These are phyloP conservation scores for Caenorhabditis virilis DNA, from an alignment of 2,888 invertebrate genomes.

Conservation along the genomic window DNA sequence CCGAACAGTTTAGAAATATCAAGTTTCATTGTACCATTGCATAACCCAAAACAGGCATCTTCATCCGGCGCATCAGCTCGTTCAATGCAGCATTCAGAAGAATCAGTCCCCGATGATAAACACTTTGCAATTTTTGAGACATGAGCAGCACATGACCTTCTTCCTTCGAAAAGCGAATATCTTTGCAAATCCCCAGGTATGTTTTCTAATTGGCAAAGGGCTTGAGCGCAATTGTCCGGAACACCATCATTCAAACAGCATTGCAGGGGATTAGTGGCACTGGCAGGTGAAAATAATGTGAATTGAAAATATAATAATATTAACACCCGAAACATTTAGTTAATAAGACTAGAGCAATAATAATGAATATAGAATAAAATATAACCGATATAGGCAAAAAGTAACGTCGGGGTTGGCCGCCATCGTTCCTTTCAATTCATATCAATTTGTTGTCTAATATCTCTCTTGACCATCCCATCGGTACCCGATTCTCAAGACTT, in stretches of 20 bases:
- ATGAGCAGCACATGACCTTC: constrained; percentile 43
- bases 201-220: constrained; percentile 53
- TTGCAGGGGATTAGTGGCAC: too few relatives aligned
- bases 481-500: too few relatives aligned
- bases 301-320: too few relatives aligned
- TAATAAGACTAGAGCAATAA: too few relatives aligned
- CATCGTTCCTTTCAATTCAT: too few relatives aligned
- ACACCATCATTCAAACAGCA: constrained; percentile 59
- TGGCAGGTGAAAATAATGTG: too few relatives aligned
- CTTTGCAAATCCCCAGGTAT: constrained; percentile 55
- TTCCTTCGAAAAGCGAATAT: constrained; percentile 48
- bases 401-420: constrained; percentile 1
- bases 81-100: constrained; percentile 52
- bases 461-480: too few relatives aligned
- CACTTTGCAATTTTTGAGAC: constrained; percentile 55
- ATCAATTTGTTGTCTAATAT: too few relatives aligned
- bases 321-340: too few relatives aligned
- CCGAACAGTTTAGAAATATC: not conserved
- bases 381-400: constrained; percentile 2
- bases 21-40: constrained; percentile 42
- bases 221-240: constrained; percentile 47
- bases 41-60: constrained; percentile 57
- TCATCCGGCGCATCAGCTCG: constrained; percentile 44
- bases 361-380: too few relatives aligned
- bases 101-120: constrained; percentile 60